phyloP scores from a whole-genome alignment of 2,888 invertebrate species.

The Hydropsyche betteni region DNA sequence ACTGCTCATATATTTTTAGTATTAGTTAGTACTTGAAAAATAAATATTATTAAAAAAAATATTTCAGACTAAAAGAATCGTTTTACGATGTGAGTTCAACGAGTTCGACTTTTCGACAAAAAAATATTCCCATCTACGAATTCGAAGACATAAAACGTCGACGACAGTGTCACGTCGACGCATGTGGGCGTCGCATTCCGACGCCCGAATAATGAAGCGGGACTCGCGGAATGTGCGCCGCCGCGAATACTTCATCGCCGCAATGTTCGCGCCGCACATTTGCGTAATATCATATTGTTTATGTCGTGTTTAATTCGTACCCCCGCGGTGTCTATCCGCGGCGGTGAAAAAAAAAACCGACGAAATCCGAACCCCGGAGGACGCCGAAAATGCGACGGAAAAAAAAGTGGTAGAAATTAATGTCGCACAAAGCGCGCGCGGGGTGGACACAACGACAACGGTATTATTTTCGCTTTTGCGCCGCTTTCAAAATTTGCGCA shows the following conservation, averaged over 20 bases:
- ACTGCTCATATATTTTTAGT: no score
- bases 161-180: not conserved
- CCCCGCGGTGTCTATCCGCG: not conserved
- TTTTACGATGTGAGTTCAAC: no score
- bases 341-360: no score
- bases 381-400: not conserved
- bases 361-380: conserved; percentile 18
- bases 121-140: no score
- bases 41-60: no score
- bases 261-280: conserved; percentile 9
- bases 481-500: conserved; percentile 15
- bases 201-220: conserved; percentile 48
- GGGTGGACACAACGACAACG: conserved; percentile 2
- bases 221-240: conserved; percentile 49
- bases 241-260: conserved; percentile 50
- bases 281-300: not conserved
- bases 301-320: conserved; percentile 34
- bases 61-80: no score
- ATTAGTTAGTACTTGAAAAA: no score
- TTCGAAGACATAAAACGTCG: no score
- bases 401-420: no score
- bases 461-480: conserved; percentile 36
- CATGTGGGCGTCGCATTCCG: not conserved
- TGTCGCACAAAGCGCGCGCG: not conserved
- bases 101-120: no score